Evolutionary conservation across 2,797 vertebrate genomes (phyloP).

Genomic region (Cynopterus sphinx): DNA sequence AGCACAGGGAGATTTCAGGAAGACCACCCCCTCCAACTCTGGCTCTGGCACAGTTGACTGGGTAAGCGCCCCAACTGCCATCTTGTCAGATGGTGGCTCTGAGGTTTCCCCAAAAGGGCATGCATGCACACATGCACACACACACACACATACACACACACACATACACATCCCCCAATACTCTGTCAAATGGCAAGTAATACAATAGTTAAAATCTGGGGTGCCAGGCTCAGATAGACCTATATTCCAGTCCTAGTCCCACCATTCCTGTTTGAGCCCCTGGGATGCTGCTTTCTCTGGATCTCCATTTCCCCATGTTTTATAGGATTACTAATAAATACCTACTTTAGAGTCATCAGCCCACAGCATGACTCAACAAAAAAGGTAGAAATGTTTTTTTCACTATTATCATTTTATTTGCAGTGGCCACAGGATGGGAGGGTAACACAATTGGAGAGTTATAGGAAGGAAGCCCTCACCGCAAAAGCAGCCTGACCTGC

Average conservation of each 20-base stretch:
- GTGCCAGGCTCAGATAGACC: neutral
- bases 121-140: no score
- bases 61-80: no score
- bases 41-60: neutral
- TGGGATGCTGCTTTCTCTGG: neutral
- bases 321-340: neutral
- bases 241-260: neutral
- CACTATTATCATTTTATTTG: neutral
- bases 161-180: rapidly evolving
- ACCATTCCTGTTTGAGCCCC: no score
- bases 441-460: neutral
- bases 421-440: neutral
- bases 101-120: neutral
- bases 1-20: neutral
- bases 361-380: neutral
- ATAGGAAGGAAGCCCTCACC: neutral
- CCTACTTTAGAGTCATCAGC: neutral
- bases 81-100: neutral
- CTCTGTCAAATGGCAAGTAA: neutral
- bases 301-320: neutral
- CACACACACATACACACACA: neutral
- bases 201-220: neutral
- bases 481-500: neutral
- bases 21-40: neutral
- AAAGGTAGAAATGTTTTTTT: neutral